Base-by-base conservation (phyloP, 2,113 vertebrate species). In the Paramisgurnus dabryanus region DNA sequence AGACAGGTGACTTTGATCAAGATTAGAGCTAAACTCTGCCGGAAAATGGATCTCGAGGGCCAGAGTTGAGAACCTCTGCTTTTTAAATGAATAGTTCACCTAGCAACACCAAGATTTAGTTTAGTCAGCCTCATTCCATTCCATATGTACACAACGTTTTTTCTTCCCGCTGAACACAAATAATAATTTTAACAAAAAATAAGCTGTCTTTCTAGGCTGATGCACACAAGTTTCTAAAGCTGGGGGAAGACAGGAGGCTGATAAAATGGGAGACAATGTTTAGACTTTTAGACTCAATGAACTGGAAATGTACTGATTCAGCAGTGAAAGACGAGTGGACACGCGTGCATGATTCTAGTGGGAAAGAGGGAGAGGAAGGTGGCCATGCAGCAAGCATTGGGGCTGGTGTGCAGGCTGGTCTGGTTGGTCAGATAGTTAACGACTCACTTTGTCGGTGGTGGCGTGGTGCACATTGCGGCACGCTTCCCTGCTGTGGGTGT, bases 401-500 rank as follows among this genome's bases (percentile, higher is more conserved):
- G 57, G 9, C 22, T n/a, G 27, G 47, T 49, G 65, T 70, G 45
- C 63, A 71, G 43, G 40, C 71, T 22, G 76, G 18, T 17, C 43
- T 85, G 89, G 91, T 82, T 76, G 89, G 91, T 91, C 92, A 91
- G 92, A 91, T 92, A 89, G 91, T 87, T 75, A 90, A 91, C 89
- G 74, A 96, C 95, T 95, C 95, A 96, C 95, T 95, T 93, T 95
- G 95, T 94, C 93, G 93, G 91, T 92, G 93, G 88, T 94, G 94
- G 88, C 94, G 94, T 91, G 91, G 92, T 73, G 90, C 93, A 86
- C 91, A 91, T 90, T 87, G 94, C 93, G 89, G 91, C 89, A 93
- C 92, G 85, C 87, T 92, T 89, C 93, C 94, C 87, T 92, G 94
- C 94, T 93, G 93, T 90, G 93, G 93, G 91, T 93, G 93, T 92